A percentile compares a stretch with the other conserved stretches of the same genome.
These are phyloP conservation scores for Cyclargus thomasi DNA, from an alignment of 1,140 invertebrate genomes.

Conservation along the genomic window DNA sequence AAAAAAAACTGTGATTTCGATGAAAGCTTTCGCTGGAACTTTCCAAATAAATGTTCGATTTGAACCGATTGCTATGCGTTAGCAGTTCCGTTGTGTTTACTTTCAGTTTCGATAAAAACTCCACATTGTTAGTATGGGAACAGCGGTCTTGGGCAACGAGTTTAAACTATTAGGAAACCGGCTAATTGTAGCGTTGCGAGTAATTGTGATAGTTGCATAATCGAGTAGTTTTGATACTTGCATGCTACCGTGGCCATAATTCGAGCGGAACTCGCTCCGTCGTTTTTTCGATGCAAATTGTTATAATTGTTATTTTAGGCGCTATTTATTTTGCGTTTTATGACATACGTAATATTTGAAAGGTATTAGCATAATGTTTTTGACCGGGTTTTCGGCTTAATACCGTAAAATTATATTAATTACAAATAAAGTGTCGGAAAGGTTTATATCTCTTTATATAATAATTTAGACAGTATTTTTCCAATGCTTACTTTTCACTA, in stretches of 20 bases:
- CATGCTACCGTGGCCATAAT: conserved; percentile 31
- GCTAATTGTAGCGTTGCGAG: conserved; percentile 41
- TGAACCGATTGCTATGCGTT: neutral
- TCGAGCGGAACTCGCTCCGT: conserved; percentile 32
- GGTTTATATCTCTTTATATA: no score
- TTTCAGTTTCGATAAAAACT: conserved; percentile 21
- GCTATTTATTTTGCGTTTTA: neutral
- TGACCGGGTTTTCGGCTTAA: neutral
- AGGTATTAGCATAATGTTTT: neutral
- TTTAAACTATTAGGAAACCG: conserved; percentile 35
- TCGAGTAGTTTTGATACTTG: conserved; percentile 26
- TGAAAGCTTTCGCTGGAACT: neutral
- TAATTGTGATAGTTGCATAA: conserved; percentile 47
- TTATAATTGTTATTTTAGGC: conserved; percentile 15
- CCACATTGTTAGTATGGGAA: conserved; percentile 19
- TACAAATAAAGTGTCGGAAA: no score
- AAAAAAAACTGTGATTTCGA: neutral
- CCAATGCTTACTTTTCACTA: no score
- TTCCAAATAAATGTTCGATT: neutral
- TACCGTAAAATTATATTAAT: no score
- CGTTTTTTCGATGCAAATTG: neutral
- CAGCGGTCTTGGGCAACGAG: conserved; percentile 14
- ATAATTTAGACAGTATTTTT: no score
- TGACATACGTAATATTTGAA: neutral
- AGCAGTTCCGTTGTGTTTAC: conserved; percentile 9